A percentile compares a stretch with the other conserved stretches of the same genome.
phyloP scores from a whole-genome alignment of 1,140 invertebrate genomes.

The Leptestheria dahalacensis region DNA sequence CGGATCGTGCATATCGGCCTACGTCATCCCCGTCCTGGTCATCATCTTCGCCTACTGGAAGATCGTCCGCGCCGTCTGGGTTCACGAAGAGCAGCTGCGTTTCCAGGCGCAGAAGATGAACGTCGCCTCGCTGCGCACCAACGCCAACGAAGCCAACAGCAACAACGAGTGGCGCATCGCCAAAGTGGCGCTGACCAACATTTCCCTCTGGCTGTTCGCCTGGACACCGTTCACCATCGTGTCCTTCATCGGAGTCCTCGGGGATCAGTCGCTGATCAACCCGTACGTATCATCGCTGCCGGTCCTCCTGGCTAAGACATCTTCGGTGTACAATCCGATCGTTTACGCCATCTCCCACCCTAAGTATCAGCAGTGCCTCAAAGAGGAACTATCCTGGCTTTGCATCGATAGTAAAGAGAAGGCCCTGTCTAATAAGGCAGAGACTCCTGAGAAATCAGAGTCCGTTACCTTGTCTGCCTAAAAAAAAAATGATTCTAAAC shows the following conservation, averaged over 20 bases:
- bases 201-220: conserved; percentile 65
- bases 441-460: neutral
- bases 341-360: conserved; percentile 16
- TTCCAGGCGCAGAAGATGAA: conserved; percentile 28
- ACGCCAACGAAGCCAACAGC: conserved; percentile 42
- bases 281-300: conserved; percentile 19
- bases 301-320: conserved; percentile 12
- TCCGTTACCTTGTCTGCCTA: neutral
- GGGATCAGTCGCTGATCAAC: conserved; percentile 25
- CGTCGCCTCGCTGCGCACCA: conserved; percentile 23
- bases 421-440: neutral
- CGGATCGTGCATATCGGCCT: conserved; percentile 20
- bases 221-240: conserved; percentile 70
- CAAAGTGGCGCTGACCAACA: conserved; percentile 50
- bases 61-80: conserved; percentile 34
- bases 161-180: conserved; percentile 15
- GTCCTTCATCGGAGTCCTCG: conserved; percentile 58
- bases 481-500: too few relatives aligned
- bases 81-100: conserved; percentile 30
- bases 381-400: neutral
- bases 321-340: conserved; percentile 15
- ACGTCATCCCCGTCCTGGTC: conserved; percentile 26
- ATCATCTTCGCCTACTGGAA: conserved; percentile 29
- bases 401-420: neutral
- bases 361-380: conserved; percentile 13